Conservation (phyloP, 2,797 vertebrate species). For the Molossus molossus region DNA sequence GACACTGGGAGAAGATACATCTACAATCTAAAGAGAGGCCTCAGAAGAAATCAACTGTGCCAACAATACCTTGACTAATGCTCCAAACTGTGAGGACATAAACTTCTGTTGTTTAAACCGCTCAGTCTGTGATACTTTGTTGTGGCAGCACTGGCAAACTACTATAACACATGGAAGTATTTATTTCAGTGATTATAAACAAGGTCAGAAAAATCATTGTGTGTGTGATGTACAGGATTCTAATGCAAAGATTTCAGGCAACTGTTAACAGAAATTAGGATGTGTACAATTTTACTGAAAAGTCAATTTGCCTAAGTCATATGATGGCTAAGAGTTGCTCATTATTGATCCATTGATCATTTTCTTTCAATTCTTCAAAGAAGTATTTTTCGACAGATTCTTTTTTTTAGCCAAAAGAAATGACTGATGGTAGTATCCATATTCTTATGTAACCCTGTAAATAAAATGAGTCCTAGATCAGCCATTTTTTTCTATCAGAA, state of each 20-base stretch:
- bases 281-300: background rate
- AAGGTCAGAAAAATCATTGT: background rate
- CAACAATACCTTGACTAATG: background rate
- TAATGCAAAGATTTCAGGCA: conserved; percentile 6
- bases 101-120: background rate
- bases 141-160: background rate
- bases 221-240: background rate
- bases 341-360: background rate
- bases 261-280: background rate
- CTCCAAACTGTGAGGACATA: background rate
- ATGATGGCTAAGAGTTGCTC: background rate
- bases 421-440: background rate
- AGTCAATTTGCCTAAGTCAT: background rate
- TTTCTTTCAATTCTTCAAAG: conserved; percentile 39
- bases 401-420: background rate
- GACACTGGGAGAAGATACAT: background rate
- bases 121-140: background rate
- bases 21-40: background rate
- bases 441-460: background rate
- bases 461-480: conserved; percentile 39
- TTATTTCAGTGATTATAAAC: background rate
- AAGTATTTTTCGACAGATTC: background rate
- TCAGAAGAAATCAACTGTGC: background rate
- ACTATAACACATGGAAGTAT: background rate
- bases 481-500: background rate